These are phyloP conservation scores for Lophius piscatorius DNA, from an alignment of 2,113 vertebrate genomes.

Conservation along the genomic window DNA sequence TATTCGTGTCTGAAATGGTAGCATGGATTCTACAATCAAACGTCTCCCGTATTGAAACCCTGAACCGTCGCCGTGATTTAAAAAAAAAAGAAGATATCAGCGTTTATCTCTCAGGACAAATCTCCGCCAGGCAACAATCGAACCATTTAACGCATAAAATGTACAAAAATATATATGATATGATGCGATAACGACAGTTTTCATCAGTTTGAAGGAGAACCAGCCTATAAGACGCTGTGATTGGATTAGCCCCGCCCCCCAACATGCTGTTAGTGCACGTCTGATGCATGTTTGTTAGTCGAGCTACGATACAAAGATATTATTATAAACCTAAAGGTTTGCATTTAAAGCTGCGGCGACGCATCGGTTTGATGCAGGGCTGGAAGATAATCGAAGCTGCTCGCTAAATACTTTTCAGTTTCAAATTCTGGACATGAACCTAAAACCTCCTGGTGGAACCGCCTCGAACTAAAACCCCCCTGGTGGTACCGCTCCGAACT, in stretches of 20 bases:
- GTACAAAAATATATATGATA: constrained; percentile 69
- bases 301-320: constrained; percentile 10
- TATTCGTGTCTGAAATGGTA: constrained; percentile 29
- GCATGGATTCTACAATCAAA: neutral
- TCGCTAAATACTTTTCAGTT: no score
- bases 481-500: no score
- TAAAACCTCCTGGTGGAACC: no score
- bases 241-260: no score
- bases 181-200: constrained; percentile 26
- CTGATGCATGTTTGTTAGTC: constrained; percentile 15
- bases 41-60: constrained; percentile 31
- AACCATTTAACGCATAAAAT: constrained; percentile 30
- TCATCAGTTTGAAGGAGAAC: neutral
- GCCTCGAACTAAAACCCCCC: no score
- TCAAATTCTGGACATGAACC: no score
- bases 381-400: no score
- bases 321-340: no score
- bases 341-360: constrained; percentile 29
- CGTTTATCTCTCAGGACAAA: constrained; percentile 10
- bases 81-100: constrained; percentile 6
- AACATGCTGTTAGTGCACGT: constrained; percentile 33
- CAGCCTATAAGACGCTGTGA: no score
- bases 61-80: no score
- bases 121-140: constrained; percentile 47
- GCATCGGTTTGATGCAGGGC: neutral